A percentile compares a stretch with the other conserved stretches of the same genome.
phyloP scores from a whole-genome alignment of 2,113 vertebrate species.

The Prinia subflava region DNA sequence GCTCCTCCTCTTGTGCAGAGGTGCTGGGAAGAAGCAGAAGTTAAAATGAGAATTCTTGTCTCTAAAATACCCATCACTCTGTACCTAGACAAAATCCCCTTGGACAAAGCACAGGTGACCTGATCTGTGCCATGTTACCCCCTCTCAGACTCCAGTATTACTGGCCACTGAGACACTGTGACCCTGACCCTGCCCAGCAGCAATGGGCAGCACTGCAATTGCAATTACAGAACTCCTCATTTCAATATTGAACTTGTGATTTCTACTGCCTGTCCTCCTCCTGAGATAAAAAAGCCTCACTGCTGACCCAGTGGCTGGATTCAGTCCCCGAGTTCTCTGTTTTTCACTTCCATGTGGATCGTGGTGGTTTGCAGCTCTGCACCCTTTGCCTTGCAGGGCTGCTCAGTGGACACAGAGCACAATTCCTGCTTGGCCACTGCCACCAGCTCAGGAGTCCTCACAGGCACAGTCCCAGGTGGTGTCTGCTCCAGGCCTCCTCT shows the following conservation, averaged over 20 bases:
- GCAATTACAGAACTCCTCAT: background rate
- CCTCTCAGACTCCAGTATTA: background rate
- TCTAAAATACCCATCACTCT: background rate
- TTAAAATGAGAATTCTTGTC: background rate
- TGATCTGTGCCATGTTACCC: rapidly evolving
- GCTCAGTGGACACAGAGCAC: background rate
- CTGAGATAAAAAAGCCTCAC: background rate
- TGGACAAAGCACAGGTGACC: background rate
- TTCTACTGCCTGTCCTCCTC: background rate
- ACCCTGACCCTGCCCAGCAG: background rate
- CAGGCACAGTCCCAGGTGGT: background rate
- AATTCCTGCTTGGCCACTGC: background rate
- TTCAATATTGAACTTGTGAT: background rate
- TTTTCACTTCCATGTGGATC: rapidly evolving
- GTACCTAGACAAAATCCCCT: background rate
- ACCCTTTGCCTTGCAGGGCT: background rate
- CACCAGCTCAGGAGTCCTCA: rapidly evolving
- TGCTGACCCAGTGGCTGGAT: background rate
- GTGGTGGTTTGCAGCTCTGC: background rate
- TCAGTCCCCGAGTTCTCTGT: rapidly evolving
- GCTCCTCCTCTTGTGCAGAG: background rate
- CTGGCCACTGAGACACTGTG: too few relatives aligned
- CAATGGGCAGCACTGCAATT: background rate
- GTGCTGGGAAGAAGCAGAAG: background rate
- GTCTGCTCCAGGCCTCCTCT: background rate